These are phyloP conservation scores for Cylindroiulus punctatus DNA, from an alignment of 2,888 invertebrate genomes.

Conservation along the genomic window DNA sequence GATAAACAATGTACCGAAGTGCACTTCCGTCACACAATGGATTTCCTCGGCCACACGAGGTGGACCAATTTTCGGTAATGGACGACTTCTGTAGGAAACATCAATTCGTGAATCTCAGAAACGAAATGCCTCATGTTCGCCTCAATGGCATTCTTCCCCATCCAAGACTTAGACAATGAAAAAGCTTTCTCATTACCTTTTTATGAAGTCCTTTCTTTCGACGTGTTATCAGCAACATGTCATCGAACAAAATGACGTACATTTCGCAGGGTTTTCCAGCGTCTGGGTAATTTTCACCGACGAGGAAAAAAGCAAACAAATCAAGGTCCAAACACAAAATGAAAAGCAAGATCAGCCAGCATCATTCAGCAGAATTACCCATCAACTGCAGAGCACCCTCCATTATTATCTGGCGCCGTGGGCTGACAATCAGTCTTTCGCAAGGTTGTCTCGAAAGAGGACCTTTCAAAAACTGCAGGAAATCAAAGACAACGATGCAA, in stretches of 20 bases:
- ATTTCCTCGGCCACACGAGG: constrained; percentile 63
- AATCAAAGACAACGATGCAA: neutral
- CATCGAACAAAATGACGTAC: constrained; percentile 73
- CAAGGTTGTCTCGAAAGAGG: constrained; percentile 73
- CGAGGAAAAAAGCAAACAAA: neutral
- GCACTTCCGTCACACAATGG: constrained; percentile 60
- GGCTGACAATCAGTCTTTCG: constrained; percentile 71
- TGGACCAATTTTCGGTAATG: constrained; percentile 67
- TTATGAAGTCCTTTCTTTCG: constrained; percentile 70
- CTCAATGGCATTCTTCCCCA: too few species aligned
- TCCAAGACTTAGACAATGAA: neutral
- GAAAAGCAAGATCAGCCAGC: neutral
- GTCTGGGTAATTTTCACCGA: constrained; percentile 63
- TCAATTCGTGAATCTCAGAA: neutral
- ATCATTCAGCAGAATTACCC: constrained; percentile 54
- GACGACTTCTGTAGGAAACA: constrained; percentile 66
- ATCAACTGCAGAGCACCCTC: constrained; percentile 68
- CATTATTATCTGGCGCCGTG: constrained; percentile 67
- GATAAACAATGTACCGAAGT: constrained; percentile 67
- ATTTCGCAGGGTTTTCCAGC: constrained; percentile 71
- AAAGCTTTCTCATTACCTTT: constrained; percentile 65
- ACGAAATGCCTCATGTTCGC: neutral
- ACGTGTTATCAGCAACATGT: constrained; percentile 72
- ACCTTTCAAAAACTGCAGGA: constrained; percentile 69
- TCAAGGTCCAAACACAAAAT: neutral